Conservation (phyloP, 2,797 vertebrate species). For the Cynopterus sphinx region DNA sequence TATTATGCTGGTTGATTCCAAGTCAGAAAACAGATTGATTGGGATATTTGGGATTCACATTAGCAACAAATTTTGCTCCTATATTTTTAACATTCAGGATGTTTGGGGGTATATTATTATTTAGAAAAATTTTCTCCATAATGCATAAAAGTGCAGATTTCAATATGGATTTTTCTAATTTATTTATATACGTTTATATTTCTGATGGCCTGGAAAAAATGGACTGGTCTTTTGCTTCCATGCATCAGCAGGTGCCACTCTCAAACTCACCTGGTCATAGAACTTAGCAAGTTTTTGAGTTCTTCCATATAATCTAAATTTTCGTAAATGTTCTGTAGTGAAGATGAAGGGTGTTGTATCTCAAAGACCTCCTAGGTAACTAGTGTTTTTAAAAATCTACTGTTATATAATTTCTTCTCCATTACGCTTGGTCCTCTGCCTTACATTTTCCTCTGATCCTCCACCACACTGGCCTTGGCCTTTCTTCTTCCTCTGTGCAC, state of each 20-base stretch:
- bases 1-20: not conserved
- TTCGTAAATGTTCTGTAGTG: not conserved
- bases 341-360: not conserved
- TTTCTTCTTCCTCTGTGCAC: not conserved
- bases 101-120: not conserved
- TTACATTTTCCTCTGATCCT: not conserved
- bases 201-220: not conserved
- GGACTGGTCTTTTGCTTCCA: not conserved
- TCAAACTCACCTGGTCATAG: not conserved
- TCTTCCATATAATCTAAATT: not conserved
- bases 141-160: not conserved
- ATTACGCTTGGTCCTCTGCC: not conserved
- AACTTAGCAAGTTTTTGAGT: not conserved
- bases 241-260: not conserved
- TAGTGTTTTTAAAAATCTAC: not conserved
- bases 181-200: not conserved
- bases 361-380: not conserved
- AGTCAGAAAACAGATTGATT: not conserved
- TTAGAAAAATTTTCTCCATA: not conserved
- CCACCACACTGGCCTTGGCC: fast-evolving
- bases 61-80: not conserved
- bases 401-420: not conserved
- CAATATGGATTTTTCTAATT: not conserved
- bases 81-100: not conserved
- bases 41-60: not conserved